Evolutionary conservation across 1,140 invertebrate species (phyloP).

Genomic region (Tyrophagus putrescentiae): DNA sequence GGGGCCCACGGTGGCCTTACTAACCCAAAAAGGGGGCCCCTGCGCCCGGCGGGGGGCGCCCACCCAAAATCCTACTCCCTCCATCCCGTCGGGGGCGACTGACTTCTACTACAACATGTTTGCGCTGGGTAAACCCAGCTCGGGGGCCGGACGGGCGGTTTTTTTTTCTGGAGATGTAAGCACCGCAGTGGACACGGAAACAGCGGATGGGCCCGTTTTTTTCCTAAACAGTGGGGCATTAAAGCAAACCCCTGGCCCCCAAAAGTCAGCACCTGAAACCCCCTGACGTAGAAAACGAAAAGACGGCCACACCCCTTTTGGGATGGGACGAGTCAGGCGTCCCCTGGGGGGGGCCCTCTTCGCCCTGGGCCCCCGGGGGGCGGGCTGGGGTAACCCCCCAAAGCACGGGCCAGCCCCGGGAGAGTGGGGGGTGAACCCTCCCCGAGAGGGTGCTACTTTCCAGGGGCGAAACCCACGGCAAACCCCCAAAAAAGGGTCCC

Average conservation of each 20-base stretch:
- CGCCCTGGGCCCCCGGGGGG: conserved; percentile 69
- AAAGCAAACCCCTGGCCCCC: no score
- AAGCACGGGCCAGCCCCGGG: conserved; percentile 54
- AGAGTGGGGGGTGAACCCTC: conserved; percentile 72
- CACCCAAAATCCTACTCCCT: conserved; percentile 56
- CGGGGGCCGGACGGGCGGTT: conserved; percentile 55
- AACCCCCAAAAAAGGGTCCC: conserved; percentile 83
- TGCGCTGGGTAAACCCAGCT: conserved; percentile 89
- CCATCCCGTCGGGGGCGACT: conserved; percentile 86
- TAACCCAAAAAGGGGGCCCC: conserved; percentile 97
- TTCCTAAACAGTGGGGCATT: no score
- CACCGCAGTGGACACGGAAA: conserved; percentile 57
- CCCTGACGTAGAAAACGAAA: conserved; percentile 54
- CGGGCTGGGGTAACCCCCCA: conserved; percentile 49
- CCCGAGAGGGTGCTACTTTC: conserved; percentile 92
- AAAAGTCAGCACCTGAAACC: conserved; percentile 56
- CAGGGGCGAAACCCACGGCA: conserved; percentile 65
- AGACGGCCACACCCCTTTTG: conserved; percentile 73
- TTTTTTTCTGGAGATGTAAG: conserved; percentile 86
- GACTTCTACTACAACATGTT: conserved; percentile 96
- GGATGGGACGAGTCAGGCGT: conserved; percentile 98
- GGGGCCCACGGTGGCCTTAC: conserved; percentile 79
- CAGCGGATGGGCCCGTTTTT: no score
- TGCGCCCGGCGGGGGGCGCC: conserved; percentile 80
- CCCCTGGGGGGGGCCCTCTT: conserved; percentile 88